Evolutionary conservation across 2,113 vertebrate species (phyloP).

Genomic region (Arizona elegans): DNA sequence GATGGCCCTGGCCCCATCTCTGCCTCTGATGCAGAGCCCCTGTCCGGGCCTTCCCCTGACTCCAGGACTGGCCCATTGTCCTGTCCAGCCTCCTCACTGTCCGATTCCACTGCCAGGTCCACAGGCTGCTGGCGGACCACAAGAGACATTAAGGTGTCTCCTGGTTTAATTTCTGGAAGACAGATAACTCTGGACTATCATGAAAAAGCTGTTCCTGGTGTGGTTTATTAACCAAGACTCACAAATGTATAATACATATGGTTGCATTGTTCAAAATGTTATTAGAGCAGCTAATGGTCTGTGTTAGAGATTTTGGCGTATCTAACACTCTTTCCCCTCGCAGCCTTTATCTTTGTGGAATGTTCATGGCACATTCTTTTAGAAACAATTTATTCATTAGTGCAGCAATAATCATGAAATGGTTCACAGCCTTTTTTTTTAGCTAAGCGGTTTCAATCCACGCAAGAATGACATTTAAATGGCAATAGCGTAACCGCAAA

Average conservation of each 20-base stretch:
- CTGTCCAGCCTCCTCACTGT: too few relatives aligned
- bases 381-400: conserved; percentile 63
- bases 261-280: conserved; percentile 3
- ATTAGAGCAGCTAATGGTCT: neutral
- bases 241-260: neutral
- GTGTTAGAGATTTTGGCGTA: neutral
- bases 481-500: conserved; percentile 72
- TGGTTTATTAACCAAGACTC: neutral
- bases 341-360: conserved; percentile 18
- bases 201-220: neutral
- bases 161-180: neutral
- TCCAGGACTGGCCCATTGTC: too few relatives aligned
- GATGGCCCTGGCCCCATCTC: too few relatives aligned
- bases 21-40: too few relatives aligned
- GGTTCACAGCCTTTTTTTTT: conserved; percentile 67
- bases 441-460: conserved; percentile 55
- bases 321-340: neutral
- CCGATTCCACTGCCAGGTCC: too few relatives aligned
- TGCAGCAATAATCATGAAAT: conserved; percentile 65
- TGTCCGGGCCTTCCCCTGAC: too few relatives aligned
- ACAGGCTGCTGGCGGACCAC: too few relatives aligned
- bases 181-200: neutral
- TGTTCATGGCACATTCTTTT: conserved; percentile 12
- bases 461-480: conserved; percentile 68
- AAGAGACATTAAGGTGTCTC: neutral